Evolutionary conservation across 2,113 vertebrate species (phyloP).

Genomic region (Percopsis transmontana): DNA sequence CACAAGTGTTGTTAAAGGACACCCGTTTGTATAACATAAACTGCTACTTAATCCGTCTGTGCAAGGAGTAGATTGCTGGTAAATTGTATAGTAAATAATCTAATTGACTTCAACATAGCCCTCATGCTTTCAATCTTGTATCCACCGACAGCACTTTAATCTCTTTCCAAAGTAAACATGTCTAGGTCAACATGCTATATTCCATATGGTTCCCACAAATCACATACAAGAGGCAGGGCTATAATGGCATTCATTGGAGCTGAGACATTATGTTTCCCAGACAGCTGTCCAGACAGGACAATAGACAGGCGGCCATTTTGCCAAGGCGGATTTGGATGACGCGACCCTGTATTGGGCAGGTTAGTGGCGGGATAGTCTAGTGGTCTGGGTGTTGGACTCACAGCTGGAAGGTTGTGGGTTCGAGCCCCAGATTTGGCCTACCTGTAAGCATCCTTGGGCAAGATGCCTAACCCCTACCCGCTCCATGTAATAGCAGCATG

Average conservation of each 20-base stretch:
- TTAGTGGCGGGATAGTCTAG: no score
- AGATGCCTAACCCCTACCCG: no score
- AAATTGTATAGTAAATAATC: background rate
- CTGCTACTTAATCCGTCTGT: no score
- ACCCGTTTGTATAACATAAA: background rate
- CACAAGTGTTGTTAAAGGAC: no score
- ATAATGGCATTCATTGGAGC: background rate
- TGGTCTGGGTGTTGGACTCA: no score
- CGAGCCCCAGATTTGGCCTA: no score
- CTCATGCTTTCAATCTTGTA: background rate
- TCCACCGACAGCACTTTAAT: background rate
- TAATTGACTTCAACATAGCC: background rate
- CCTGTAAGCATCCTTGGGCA: no score
- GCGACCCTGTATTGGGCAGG: no score
- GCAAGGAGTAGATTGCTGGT: background rate
- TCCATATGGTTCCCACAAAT: background rate
- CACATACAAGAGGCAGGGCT: background rate
- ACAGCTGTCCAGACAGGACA: background rate
- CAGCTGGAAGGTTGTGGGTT: no score
- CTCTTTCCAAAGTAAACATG: background rate
- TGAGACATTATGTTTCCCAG: background rate
- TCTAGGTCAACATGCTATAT: background rate
- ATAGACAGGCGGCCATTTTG: background rate
- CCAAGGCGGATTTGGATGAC: background rate
- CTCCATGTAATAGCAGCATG: no score